These are phyloP conservation scores for Onychomys leucogaster DNA, from an alignment of 2,797 vertebrate genomes.

Conservation along the genomic window DNA sequence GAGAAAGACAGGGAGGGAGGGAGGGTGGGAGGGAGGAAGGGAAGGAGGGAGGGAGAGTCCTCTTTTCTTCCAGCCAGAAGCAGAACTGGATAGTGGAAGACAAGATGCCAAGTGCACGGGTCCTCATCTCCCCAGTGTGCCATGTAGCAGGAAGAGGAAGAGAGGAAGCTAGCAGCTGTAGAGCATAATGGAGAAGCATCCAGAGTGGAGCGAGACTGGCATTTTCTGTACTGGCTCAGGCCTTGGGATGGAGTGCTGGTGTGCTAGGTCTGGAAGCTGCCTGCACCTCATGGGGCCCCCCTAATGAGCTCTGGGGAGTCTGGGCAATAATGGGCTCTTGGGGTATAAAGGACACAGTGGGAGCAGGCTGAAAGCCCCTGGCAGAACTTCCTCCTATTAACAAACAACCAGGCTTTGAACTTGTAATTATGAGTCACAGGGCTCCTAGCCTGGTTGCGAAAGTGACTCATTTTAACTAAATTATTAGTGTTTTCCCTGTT, in stretches of 20 bases:
- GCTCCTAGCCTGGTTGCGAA: slow-evolving; percentile 70
- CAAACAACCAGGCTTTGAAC: slow-evolving; percentile 80
- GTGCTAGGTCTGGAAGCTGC: slow-evolving; percentile 23
- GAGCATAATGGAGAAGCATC: neutral
- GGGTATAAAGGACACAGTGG: slow-evolving; percentile 37
- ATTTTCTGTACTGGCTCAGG: neutral
- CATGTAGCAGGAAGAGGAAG: neutral
- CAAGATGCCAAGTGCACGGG: neutral
- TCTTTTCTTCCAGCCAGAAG: slow-evolving; percentile 1
- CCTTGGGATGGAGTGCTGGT: neutral
- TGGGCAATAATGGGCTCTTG: slow-evolving; percentile 54
- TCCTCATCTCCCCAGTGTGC: neutral
- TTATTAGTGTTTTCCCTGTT: slow-evolving; percentile 77
- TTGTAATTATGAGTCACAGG: slow-evolving; percentile 76
- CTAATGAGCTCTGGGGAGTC: slow-evolving; percentile 50
- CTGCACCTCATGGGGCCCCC: slow-evolving; percentile 29
- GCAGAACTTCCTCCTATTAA: slow-evolving; percentile 61
- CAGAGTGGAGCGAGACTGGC: neutral
- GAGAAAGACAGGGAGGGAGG: too few relatives aligned
- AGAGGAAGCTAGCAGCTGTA: neutral
- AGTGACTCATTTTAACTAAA: slow-evolving; percentile 79
- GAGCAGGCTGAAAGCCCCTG: slow-evolving; percentile 41
- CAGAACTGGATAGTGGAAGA: slow-evolving; percentile 12
- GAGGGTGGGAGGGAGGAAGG: accelerated
- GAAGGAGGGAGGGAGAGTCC: neutral